These are phyloP conservation scores for Harpagoxenus sublaevis DNA, from an alignment of 2,888 invertebrate genomes.

Conservation along the genomic window DNA sequence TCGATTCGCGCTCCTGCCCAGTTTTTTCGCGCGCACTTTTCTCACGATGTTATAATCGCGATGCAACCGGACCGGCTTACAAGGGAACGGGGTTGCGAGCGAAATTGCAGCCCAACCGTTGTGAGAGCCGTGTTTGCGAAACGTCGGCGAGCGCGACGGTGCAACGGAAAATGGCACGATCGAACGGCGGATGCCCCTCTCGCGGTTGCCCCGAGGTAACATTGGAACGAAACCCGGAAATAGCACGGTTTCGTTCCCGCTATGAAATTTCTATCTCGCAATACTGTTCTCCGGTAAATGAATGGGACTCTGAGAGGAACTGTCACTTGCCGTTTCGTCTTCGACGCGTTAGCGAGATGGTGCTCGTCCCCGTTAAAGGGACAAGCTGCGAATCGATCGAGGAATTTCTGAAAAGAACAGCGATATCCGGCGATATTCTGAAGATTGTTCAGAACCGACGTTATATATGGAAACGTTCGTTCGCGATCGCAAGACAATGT, in stretches of 20 bases:
- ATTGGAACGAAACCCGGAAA: background rate
- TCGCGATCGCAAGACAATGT: background rate
- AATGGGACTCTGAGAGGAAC: background rate
- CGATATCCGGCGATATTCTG: background rate
- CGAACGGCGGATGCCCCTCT: background rate
- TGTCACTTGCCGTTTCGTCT: background rate
- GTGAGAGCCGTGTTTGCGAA: constrained; percentile 27
- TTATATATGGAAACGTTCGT: background rate
- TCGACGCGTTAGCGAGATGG: background rate
- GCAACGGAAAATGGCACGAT: constrained; percentile 7
- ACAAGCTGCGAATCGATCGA: background rate
- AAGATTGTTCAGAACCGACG: background rate
- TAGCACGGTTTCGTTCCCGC: background rate
- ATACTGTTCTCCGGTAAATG: constrained; percentile 6
- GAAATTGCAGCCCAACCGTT: background rate
- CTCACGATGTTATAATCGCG: constrained; percentile 27
- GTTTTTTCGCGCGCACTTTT: background rate
- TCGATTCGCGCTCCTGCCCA: background rate
- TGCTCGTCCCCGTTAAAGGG: background rate
- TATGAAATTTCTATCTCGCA: constrained; percentile 1
- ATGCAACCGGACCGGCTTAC: background rate
- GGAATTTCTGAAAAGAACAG: background rate
- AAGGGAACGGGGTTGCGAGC: background rate
- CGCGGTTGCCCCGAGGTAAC: background rate
- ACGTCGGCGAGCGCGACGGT: background rate